Conservation (phyloP, 2,888 invertebrate species). For the Alsophila aescularia region DNA sequence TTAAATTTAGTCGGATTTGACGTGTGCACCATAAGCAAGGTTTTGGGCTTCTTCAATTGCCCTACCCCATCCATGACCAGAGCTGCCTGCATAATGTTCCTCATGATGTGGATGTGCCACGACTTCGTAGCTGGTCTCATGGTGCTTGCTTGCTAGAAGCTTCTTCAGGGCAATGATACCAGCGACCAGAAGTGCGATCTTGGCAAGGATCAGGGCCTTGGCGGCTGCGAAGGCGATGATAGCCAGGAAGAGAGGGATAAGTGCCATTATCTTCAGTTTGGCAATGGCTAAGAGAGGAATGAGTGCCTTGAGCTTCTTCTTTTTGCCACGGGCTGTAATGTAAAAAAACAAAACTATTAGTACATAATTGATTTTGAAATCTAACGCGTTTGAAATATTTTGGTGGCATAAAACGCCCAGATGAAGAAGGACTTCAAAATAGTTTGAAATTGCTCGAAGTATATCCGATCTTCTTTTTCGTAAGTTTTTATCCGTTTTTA, state of each 20-base stretch:
- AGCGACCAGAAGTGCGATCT: constrained; percentile 91
- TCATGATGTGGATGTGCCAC: constrained; percentile 88
- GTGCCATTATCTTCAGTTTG: constrained; percentile 90
- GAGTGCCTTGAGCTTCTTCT: constrained; percentile 91
- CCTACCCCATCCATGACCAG: constrained; percentile 88
- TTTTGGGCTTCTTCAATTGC: constrained; percentile 81
- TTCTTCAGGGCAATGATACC: constrained; percentile 89
- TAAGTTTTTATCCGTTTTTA: too few species aligned
- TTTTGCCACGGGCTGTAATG: constrained; percentile 89
- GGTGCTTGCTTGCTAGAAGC: constrained; percentile 88
- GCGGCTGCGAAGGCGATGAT: constrained; percentile 92
- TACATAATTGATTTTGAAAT: too few species aligned
- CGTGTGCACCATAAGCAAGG: constrained; percentile 85
- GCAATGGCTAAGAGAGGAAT: constrained; percentile 90
- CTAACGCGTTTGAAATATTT: too few species aligned
- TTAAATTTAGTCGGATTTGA: constrained; percentile 64
- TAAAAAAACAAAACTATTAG: too few species aligned
- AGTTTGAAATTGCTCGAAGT: too few species aligned
- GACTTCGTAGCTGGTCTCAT: constrained; percentile 90
- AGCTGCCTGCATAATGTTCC: constrained; percentile 78
- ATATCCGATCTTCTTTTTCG: too few species aligned
- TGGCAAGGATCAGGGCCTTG: constrained; percentile 93
- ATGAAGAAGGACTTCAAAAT: too few species aligned
- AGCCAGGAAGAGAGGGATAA: constrained; percentile 90
- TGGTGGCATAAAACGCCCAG: too few species aligned